Evolutionary conservation across 2,113 vertebrate genomes (phyloP), one percentile per base, ranked within the genome.

Genomic region (Malurus alboscapulatus): DNA sequence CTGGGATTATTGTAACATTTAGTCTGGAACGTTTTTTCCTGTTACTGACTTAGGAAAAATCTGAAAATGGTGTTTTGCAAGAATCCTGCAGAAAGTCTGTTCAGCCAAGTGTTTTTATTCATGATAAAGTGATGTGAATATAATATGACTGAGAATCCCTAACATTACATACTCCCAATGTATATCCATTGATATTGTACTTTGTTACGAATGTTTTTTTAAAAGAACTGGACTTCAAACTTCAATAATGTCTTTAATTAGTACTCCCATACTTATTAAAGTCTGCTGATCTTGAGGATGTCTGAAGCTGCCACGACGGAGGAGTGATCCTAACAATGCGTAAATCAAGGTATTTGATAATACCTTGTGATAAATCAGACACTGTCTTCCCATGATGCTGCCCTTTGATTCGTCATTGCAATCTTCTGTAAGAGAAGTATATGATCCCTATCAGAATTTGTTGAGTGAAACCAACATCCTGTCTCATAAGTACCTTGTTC

Each of bases 351-450:
- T 90, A n/a, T n/a, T n/a, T n/a, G n/a, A n/a, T n/a, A n/a, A n/a
- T n/a, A n/a, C n/a, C n/a, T n/a, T n/a, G n/a, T 77, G 78, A 73
- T 92, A 87, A 92, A 90, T 95, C 74, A 73, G 54, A 50, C 40
- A 53, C 53, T 58, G 25, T 45, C 48, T 89, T 57, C 25, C 53
- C n/a, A 57, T 40, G 24, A 5, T 51, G 59, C 17, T 77, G 51
- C 50, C 8, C 4, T 80, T 81, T 34, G 40, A 65, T 77, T 90
- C 81, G 40, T 78, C 74, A 68, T 25, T 36, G 32, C 54, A 32
- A 1, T 77, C 32, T 77, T 75, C 36, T 58, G 30, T 47, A 34
- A 73, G 44, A 87, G 38, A 72, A 73, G 7, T 84, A 12, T 22
- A 12, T 59, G 58, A 72, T 73, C 53, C 5, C 0, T 65, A 50